Conservation (phyloP, 2,888 invertebrate species). For the Dynastes tityus region DNA sequence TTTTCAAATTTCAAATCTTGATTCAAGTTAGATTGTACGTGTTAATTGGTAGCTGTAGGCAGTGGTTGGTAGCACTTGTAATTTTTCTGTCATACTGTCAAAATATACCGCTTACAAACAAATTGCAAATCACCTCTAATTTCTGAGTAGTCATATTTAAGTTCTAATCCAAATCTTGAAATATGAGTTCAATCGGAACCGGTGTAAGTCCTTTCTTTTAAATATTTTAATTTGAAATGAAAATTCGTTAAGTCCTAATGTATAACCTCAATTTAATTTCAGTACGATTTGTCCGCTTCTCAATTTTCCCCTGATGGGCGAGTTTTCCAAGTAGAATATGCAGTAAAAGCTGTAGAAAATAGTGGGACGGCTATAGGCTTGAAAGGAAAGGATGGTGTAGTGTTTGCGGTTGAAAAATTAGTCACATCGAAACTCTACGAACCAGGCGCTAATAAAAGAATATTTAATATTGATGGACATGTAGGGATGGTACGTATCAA, state of each 20-base stretch:
- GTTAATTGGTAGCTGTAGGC: too few species aligned
- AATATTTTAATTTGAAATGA: slow-evolving; percentile 9
- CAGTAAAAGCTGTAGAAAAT: slow-evolving; percentile 96
- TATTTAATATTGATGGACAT: slow-evolving; percentile 94
- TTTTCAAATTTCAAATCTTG: too few species aligned
- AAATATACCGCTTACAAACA: slow-evolving; percentile 44
- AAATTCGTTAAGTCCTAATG: too few species aligned
- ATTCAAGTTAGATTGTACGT: too few species aligned
- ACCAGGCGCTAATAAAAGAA: slow-evolving; percentile 90
- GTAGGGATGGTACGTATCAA: slow-evolving; percentile 86
- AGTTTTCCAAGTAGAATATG: slow-evolving; percentile 99
- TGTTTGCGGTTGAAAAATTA: slow-evolving; percentile 98
- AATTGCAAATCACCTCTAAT: slow-evolving; percentile 60
- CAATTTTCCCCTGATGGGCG: slow-evolving; percentile 99
- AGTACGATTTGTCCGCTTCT: slow-evolving; percentile 99
- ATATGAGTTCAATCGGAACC: slow-evolving; percentile 90
- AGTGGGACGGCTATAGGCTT: slow-evolving; percentile 94
- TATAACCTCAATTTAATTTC: slow-evolving; percentile 64
- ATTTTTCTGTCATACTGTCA: slow-evolving; percentile 4
- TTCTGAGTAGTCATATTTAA: background rate
- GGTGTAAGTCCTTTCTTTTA: slow-evolving; percentile 79
- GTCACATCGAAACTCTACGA: slow-evolving; percentile 95
- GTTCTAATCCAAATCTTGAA: slow-evolving; percentile 2
- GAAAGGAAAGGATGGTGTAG: slow-evolving; percentile 95
- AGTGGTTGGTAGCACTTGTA: background rate